Percentiles rank a stretch among this genome's conserved stretches.
Evolutionary conservation across 2,888 invertebrate species (phyloP).

Genomic region (Agriopis aurantiaria): DNA sequence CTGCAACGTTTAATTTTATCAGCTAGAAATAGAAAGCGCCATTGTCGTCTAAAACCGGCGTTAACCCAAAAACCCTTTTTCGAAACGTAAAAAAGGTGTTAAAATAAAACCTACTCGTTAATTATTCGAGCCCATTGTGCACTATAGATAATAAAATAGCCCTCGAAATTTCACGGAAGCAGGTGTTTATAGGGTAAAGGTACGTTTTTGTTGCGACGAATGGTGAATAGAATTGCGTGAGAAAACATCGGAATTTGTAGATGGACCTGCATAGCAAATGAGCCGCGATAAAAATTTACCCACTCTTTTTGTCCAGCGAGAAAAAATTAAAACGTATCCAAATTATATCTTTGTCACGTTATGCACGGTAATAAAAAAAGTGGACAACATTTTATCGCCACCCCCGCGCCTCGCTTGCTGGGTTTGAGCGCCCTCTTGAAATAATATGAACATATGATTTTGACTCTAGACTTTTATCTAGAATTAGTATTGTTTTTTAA

Average conservation of each 20-base stretch:
- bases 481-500: too few species aligned
- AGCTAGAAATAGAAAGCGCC: slow-evolving; percentile 14
- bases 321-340: too few species aligned
- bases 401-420: too few species aligned
- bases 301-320: too few species aligned
- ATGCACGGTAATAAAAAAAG: too few species aligned
- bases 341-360: too few species aligned
- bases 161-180: slow-evolving; percentile 42
- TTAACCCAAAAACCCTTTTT: slow-evolving; percentile 38
- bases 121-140: slow-evolving; percentile 30
- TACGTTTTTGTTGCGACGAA: slow-evolving; percentile 1
- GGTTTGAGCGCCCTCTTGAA: too few species aligned
- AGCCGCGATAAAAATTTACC: too few species aligned
- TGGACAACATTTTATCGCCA: too few species aligned
- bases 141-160: slow-evolving; percentile 29
- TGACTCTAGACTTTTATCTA: too few species aligned
- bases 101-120: slow-evolving; percentile 35
- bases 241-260: not conserved
- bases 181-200: slow-evolving; percentile 44
- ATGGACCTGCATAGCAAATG: not conserved
- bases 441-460: too few species aligned
- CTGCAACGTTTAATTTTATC: slow-evolving; percentile 4
- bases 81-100: slow-evolving; percentile 31
- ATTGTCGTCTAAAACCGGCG: slow-evolving; percentile 13
- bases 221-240: not conserved